Conservation (phyloP, 2,113 vertebrate species). For the Poicephalus meyeri region DNA sequence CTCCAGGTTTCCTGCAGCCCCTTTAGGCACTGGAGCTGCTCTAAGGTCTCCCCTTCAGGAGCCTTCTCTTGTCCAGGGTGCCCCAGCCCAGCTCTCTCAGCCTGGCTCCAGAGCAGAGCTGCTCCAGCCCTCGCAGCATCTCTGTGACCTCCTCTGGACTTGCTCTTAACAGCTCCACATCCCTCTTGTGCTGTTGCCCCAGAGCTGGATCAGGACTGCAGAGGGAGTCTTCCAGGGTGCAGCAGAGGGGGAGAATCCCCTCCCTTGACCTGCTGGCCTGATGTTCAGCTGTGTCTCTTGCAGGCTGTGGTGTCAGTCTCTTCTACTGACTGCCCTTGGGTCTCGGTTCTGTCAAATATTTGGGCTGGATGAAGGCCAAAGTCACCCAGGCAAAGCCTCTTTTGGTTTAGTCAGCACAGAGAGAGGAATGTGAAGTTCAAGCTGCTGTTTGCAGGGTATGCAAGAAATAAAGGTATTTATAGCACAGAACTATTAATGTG, state of each 20-base stretch:
- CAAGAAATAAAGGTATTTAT: background rate
- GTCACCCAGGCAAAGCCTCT: background rate
- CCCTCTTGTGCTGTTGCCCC: background rate
- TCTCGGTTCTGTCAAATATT: background rate
- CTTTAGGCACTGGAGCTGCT: too few relatives aligned
- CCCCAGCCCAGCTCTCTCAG: too few relatives aligned
- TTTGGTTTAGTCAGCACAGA: background rate
- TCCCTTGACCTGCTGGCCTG: background rate
- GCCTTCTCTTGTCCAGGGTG: too few relatives aligned
- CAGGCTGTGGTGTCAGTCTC: background rate
- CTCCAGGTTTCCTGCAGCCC: too few relatives aligned
- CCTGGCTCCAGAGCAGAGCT: too few relatives aligned
- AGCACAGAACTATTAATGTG: background rate
- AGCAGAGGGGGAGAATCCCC: background rate
- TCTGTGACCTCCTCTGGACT: background rate
- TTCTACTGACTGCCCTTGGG: background rate
- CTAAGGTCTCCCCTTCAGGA: too few relatives aligned
- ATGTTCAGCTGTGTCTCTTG: background rate
- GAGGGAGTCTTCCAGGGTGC: background rate
- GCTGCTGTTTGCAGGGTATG: background rate
- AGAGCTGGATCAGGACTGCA: background rate
- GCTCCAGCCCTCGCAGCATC: background rate
- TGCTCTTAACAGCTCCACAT: fast-evolving
- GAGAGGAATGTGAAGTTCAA: background rate
- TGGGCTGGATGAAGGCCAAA: background rate